These are phyloP conservation scores for Lemur catta DNA, from an alignment of 2,797 vertebrate genomes.

Conservation along the genomic window DNA sequence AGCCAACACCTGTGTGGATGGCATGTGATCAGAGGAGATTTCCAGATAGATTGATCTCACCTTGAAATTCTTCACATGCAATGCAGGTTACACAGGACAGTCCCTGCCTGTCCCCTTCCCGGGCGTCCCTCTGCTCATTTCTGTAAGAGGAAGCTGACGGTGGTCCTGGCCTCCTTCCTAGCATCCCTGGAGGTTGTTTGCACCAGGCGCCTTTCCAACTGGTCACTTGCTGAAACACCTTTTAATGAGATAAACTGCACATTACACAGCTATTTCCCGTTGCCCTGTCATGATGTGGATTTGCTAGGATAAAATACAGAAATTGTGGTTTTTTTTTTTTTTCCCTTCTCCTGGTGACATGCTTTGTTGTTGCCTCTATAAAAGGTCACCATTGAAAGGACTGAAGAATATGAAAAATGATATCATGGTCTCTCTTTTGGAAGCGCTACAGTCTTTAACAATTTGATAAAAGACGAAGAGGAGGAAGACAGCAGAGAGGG, in stretches of 20 bases:
- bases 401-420: constrained; percentile 11
- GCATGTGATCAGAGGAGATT: constrained; percentile 64
- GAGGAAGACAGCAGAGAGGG: background rate
- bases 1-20: constrained; percentile 28
- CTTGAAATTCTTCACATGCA: constrained; percentile 50
- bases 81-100: background rate
- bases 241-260: background rate
- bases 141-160: background rate
- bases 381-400: constrained; percentile 49
- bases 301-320: background rate
- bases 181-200: background rate
- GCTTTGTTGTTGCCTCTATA: background rate
- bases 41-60: background rate
- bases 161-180: background rate
- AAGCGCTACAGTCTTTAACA: constrained; percentile 30
- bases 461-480: constrained; percentile 34
- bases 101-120: background rate
- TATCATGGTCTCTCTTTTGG: background rate
- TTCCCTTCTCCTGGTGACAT: background rate
- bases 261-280: background rate
- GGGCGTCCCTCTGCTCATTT: background rate
- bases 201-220: background rate
- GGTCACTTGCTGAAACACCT: constrained; percentile 11
- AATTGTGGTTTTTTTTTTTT: background rate
- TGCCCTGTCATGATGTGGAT: background rate